Evolutionary conservation across 2,888 invertebrate species (phyloP).

Genomic region (Phengaris arion): DNA sequence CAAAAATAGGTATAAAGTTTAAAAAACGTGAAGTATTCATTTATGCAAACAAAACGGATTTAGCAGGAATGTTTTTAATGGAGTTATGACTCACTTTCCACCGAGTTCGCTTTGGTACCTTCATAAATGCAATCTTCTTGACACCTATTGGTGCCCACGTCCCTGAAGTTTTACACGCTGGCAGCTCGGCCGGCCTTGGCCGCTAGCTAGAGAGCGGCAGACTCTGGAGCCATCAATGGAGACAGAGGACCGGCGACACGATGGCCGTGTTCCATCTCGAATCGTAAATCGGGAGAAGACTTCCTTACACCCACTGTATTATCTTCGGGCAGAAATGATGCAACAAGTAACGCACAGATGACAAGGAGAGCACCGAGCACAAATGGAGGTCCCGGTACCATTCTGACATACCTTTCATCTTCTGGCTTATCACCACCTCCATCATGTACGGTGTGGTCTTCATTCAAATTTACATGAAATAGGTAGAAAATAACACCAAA

Average conservation of each 20-base stretch:
- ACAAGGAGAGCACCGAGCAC: slow-evolving; percentile 98
- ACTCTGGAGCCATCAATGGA: slow-evolving; percentile 88
- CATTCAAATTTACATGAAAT: slow-evolving; percentile 98
- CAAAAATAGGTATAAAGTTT: slow-evolving; percentile 71
- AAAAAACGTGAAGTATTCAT: slow-evolving; percentile 56
- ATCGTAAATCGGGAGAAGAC: slow-evolving; percentile 86
- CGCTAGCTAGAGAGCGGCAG: slow-evolving; percentile 84
- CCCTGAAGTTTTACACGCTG: slow-evolving; percentile 65
- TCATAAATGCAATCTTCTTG: slow-evolving; percentile 57
- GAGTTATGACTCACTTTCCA: slow-evolving; percentile 54
- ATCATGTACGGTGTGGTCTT: slow-evolving; percentile 73
- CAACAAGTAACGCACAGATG: slow-evolving; percentile 95
- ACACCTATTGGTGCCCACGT: slow-evolving; percentile 47
- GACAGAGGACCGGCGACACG: slow-evolving; percentile 88
- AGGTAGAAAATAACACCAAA: slow-evolving; percentile 99
- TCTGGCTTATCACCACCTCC: slow-evolving; percentile 52
- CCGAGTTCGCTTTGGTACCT: slow-evolving; percentile 67
- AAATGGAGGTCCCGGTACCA: slow-evolving; percentile 98
- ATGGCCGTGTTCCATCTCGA: slow-evolving; percentile 89
- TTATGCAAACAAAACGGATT: slow-evolving; percentile 53
- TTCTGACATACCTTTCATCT: slow-evolving; percentile 80
- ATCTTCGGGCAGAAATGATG: slow-evolving; percentile 90
- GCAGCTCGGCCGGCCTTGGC: slow-evolving; percentile 65
- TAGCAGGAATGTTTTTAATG: slow-evolving; percentile 56
- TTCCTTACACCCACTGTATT: slow-evolving; percentile 59